phyloP scores from a whole-genome alignment of 2,888 invertebrate genomes.

The Drosophila peninsularis region DNA sequence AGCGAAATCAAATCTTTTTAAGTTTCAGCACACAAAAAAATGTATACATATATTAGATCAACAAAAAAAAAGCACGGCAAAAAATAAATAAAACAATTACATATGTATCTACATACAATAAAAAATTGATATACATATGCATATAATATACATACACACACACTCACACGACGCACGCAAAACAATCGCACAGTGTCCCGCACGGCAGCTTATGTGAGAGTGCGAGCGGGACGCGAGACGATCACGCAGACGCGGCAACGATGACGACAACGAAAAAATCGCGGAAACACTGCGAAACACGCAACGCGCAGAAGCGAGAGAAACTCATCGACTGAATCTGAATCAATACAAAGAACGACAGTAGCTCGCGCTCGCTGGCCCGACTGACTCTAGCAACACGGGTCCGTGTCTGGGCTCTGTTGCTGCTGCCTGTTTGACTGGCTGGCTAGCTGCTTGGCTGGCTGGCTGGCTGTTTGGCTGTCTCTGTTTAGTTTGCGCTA shows the following conservation, averaged over 20 bases:
- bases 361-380: slow-evolving; percentile 21
- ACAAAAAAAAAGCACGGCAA: slow-evolving; percentile 41
- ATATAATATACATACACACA: slow-evolving; percentile 10
- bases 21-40: background rate
- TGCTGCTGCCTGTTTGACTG: slow-evolving; percentile 48
- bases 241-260: slow-evolving; percentile 44
- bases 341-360: slow-evolving; percentile 75
- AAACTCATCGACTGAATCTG: slow-evolving; percentile 83
- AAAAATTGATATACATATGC: slow-evolving; percentile 10
- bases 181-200: slow-evolving; percentile 29
- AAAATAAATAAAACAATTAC: slow-evolving; percentile 25
- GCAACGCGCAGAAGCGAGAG: slow-evolving; percentile 84
- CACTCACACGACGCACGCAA: slow-evolving; percentile 26
- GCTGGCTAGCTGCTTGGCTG: slow-evolving; percentile 19
- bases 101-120: slow-evolving; percentile 23
- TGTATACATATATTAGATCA: slow-evolving; percentile 22
- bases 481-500: slow-evolving; percentile 59
- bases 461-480: slow-evolving; percentile 31
- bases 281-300: slow-evolving; percentile 79
- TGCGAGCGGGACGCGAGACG: slow-evolving; percentile 2
- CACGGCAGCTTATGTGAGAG: slow-evolving; percentile 24
- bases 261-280: slow-evolving; percentile 77
- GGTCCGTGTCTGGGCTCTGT: slow-evolving; percentile 24
- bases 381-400: slow-evolving; percentile 22
- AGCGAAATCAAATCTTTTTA: slow-evolving; percentile 26